Evolutionary conservation across 2,888 invertebrate genomes (phyloP), one percentile per base, ranked within the genome.

Genomic region (Chrysotoxum bicinctum): DNA sequence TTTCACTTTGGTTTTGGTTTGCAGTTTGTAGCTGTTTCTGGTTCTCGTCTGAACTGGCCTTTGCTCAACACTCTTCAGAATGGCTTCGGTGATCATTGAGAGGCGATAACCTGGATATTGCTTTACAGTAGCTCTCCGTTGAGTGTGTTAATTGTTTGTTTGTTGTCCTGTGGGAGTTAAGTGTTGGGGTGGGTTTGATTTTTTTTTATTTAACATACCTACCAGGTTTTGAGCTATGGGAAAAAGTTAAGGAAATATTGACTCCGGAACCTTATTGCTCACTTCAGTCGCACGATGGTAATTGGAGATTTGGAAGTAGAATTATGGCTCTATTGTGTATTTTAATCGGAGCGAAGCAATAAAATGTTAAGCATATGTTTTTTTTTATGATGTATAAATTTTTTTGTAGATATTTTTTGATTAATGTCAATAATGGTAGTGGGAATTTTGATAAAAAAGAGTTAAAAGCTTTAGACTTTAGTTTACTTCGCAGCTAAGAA

Each of bases 101-200:
- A 35, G 58, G 35, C 16, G 81, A 81, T 81, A 81, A 81, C 85
- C 85, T 81, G 81, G 56, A 79, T 74, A 83, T 74, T 74, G 83
- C 32, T 78, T 76, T 54, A 9, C 56, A 62, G 68, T 60, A 40
- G 52, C 66, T 45, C 45, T 52, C 43, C 50, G 79, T 75, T 79
- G 68, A 78, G 80, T 81, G 87, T 90, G 91, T 91, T 91, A 91
- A 91, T 91, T 91, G 91, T 91, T 91, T 91, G 90, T 91, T 91
- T 90, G 90, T 89, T 90, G 90, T 91, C 89, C 87, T 90, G 89
- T 90, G 90, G 88, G 89, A 89, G 88, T 90, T 89, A 89, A 91
- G 89, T 90, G 89, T 72, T 85, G 87, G 90, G 90, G 89, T 89
- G 89, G 89, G 88, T 88, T 88, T 88, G 88, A 74, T 50, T 68